A percentile compares a stretch with the other conserved stretches of the same genome.
These are phyloP conservation scores for Brachypalpus laphriformis DNA, from an alignment of 2,888 invertebrate genomes.

Conservation along the genomic window DNA sequence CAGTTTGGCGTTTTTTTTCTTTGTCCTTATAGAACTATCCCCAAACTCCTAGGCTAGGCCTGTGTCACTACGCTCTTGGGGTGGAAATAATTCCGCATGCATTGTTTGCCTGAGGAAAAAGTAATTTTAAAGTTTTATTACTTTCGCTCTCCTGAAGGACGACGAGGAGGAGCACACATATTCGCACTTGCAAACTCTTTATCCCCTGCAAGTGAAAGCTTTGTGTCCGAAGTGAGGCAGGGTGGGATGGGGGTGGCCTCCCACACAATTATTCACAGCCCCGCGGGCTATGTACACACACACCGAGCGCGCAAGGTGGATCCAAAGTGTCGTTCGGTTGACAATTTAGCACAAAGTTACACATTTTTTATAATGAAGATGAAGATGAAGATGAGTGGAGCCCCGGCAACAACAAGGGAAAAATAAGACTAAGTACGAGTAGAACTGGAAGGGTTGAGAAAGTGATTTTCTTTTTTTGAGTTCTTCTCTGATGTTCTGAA, in stretches of 20 bases:
- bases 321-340: constrained; percentile 65
- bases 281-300: constrained; percentile 40
- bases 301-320: constrained; percentile 42
- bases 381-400: constrained; percentile 43
- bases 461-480: constrained; percentile 49
- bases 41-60: constrained; percentile 35
- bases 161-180: constrained; percentile 11
- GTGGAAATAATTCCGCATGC: constrained; percentile 58
- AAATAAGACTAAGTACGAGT: too few relatives aligned
- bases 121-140: constrained; percentile 74
- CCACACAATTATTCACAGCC: constrained; percentile 66
- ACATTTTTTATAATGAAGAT: constrained; percentile 18
- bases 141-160: constrained; percentile 52
- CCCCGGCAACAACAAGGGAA: background rate
- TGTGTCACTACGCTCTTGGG: constrained; percentile 16
- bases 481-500: constrained; percentile 50
- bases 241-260: background rate
- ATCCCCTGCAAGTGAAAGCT: constrained; percentile 60
- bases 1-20: constrained; percentile 28
- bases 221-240: constrained; percentile 41
- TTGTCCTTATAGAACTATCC: constrained; percentile 28
- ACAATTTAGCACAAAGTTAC: constrained; percentile 68
- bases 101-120: constrained; percentile 70
- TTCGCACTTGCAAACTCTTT: constrained; percentile 53
- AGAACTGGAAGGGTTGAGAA: constrained; percentile 27